Conservation (phyloP, 23 tunicate genomes). For the Styela clava region DNA sequence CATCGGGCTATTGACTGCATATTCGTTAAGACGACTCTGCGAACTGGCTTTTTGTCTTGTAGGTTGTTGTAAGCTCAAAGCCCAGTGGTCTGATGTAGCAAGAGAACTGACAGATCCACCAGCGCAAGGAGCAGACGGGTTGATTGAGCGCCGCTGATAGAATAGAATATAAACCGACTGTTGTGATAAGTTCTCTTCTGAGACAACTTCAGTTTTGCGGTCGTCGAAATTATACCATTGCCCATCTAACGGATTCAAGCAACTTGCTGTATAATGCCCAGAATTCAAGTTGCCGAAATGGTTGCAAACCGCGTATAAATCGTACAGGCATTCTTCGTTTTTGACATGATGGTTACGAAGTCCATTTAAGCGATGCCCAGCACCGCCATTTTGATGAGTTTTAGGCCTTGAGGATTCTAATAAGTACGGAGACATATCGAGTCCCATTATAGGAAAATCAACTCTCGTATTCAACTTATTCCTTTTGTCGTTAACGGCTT, state of each 20-base stretch:
- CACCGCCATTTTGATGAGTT: background rate
- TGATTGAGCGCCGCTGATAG: conserved; percentile 60
- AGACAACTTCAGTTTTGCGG: conserved; percentile 49
- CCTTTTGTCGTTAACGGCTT: conserved; percentile 53
- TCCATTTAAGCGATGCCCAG: background rate
- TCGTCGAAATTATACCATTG: conserved; percentile 88
- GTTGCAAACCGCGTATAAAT: conserved; percentile 85
- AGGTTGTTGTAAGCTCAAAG: conserved; percentile 50
- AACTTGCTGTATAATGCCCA: conserved; percentile 88
- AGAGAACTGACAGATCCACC: conserved; percentile 67
- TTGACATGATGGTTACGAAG: background rate
- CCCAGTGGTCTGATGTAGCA: conserved; percentile 81
- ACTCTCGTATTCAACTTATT: conserved; percentile 66
- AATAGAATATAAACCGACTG: conserved; percentile 82
- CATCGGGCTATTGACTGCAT: background rate
- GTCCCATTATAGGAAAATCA: conserved; percentile 79
- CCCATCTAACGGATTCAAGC: conserved; percentile 80
- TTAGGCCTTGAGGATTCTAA: conserved; percentile 3
- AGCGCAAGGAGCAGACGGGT: conserved; percentile 50
- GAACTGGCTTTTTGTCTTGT: conserved; percentile 11
- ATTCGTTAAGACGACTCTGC: conserved; percentile 23
- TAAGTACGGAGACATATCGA: conserved; percentile 62
- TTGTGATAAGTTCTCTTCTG: conserved; percentile 48
- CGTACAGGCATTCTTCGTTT: conserved; percentile 50
- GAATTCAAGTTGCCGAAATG: conserved; percentile 84